Base-by-base conservation (phyloP, 53 echinoderm and acorn worm genomes). In the Pentamera pediparva region DNA sequence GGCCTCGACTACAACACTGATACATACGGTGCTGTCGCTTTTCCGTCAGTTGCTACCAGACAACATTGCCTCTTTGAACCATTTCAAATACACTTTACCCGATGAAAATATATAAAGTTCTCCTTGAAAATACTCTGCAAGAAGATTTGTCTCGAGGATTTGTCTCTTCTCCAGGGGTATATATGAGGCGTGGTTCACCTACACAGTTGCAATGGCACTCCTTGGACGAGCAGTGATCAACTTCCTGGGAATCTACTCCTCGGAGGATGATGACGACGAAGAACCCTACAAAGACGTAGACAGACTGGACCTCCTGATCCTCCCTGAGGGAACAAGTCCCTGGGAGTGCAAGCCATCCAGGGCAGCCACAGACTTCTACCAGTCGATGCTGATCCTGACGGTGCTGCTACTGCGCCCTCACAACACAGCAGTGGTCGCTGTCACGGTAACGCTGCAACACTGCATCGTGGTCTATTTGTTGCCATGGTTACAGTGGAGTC, bases 401-500 rank as follows among this genome's bases (percentile, higher is more conserved):
- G 78, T 85, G 0, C 77, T 95, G 34, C 69, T 95, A 32, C 78
- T 95, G 3, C 75, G 96, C 35, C 96, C 96, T 8, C 96, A 95
- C 62, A 95, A 95, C 73, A 80, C 82, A 49, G 78, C 87, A 3
- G 78, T 91, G 53, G 63, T 82, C n/a, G 91, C 96, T 70, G 84
- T 95, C 62, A 49, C 72, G 34, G 78, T 88, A 4, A 27, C 91
- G 20, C 77, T 90, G 35, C 90, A 95, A 74, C 76, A 85, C 60
- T 79, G 83, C 73, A 58, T 95, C 33, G 85, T 84, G 63, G 76
- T 62, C 20, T 15, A 78, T 17, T 52, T 86, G 67, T 85, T 90
- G 54, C 85, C 91, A 37, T 75, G 86, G 89, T 78, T 89, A 77
- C 83, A 61, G 62, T 74, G 83, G 83, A 91, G 82, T 43, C 78